Base-by-base conservation (phyloP, 1,140 invertebrate species). In the Diabrotica undecimpunctata region DNA sequence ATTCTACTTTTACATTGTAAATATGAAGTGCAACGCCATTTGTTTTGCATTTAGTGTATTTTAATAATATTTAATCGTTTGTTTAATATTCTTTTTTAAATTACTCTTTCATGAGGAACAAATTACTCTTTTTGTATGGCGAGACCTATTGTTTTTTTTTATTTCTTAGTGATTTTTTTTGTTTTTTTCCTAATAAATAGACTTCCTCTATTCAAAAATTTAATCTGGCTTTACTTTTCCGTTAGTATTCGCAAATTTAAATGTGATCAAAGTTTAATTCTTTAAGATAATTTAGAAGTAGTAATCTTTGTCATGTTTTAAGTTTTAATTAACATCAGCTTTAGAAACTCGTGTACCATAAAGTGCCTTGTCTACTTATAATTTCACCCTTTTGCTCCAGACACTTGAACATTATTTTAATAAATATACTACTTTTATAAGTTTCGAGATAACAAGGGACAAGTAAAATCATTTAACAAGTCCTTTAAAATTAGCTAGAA, bases 241-340 rank as follows among this genome's bases (percentile, higher is more conserved):
- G 12, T 53, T 12, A 62, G 36, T 35, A 52, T 53, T 54, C 51
- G 52, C 14, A 59, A 59, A 68, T 37, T 59, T 41, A 12, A 39
- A 52, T 13, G 65, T 67, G 65, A 70, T 67, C 67, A 68, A 70
- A 71, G 58, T 71, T 69, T 69, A 63, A 71, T 71, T 69, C 65
- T 62, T 52, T 62, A 62, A 69, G 59, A 62, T 71, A 69, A 71
- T 71, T 69, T 66, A 59, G 65, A 69, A 66, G 67, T 64, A 66
- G 70, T 71, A 71, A 71, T 71, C 69, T 69, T 71, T 71, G 70
- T 71, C 67, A 60, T 66, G 69, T 65, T 68, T 70, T 68, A 70
- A 71, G 70, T 66, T 69, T 71, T 71, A 71, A 71, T 71, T 71
- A 71, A 71, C 64, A 70, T 68, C 61, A 63, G 64, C 59, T 63